Evolutionary conservation across 2,113 vertebrate genomes (phyloP).

Genomic region (Antechinus stuartii): DNA sequence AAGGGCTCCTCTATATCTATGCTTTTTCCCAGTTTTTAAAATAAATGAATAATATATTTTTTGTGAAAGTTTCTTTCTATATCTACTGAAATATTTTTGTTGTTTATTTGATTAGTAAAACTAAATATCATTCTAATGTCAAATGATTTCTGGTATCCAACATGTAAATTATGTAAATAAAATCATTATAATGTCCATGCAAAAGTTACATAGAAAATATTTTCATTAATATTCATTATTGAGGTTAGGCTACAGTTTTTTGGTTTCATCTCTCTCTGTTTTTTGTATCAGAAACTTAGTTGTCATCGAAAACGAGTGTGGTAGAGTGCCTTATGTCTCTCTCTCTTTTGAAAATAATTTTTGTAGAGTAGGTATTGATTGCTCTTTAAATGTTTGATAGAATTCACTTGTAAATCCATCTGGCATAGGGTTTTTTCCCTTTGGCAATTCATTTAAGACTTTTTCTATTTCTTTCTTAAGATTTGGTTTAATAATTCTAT

Average conservation of each 20-base stretch:
- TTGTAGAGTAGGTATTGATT: background rate
- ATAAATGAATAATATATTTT: background rate
- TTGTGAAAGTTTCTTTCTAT: background rate
- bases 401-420: conserved; percentile 1
- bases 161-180: background rate
- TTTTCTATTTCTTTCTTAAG: background rate
- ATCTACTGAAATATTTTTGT: background rate
- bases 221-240: background rate
- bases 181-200: background rate
- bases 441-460: background rate
- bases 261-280: background rate
- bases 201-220: background rate
- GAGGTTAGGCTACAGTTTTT: background rate
- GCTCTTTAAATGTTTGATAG: background rate
- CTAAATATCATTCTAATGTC: background rate
- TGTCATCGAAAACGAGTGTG: background rate
- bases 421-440: background rate
- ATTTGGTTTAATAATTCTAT: background rate
- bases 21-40: background rate
- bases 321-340: background rate
- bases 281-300: background rate
- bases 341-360: background rate
- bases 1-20: background rate
- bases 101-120: background rate
- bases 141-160: background rate